Conservation (phyloP, 2,113 vertebrate species). For the Pituophis catenifer region DNA sequence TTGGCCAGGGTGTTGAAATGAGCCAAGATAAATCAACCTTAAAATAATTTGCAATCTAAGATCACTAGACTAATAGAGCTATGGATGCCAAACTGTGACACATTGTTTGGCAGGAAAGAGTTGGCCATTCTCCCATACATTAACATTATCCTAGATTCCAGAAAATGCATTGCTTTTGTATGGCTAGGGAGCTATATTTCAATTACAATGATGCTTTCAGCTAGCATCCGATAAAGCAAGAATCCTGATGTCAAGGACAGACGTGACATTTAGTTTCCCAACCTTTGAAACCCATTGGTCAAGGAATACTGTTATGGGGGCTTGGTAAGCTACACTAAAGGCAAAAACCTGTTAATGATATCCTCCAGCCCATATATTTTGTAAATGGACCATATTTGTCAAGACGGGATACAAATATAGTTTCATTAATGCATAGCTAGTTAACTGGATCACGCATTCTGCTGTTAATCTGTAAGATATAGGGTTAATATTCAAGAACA, state of each 20-base stretch:
- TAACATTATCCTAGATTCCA: slow-evolving; percentile 12
- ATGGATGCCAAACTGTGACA: slow-evolving; percentile 22
- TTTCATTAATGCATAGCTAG: not conserved
- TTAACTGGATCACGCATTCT: not conserved
- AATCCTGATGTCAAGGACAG: slow-evolving; percentile 13
- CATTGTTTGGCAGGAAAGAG: slow-evolving; percentile 22
- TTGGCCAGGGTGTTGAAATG: slow-evolving; percentile 9
- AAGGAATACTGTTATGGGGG: not conserved
- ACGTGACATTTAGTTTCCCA: not conserved
- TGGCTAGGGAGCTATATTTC: slow-evolving; percentile 1
- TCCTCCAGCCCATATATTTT: not conserved
- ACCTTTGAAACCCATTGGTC: not conserved
- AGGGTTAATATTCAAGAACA: not conserved
- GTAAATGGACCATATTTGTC: not conserved
- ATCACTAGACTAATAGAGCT: slow-evolving; percentile 21
- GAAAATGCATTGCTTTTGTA: slow-evolving; percentile 13
- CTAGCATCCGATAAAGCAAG: slow-evolving; percentile 1
- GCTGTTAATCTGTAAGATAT: not conserved
- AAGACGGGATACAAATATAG: not conserved
- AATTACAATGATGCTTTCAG: slow-evolving; percentile 10
- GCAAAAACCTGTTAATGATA: not conserved
- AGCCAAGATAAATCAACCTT: slow-evolving; percentile 9
- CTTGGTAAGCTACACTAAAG: not conserved
- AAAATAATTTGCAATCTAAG: slow-evolving; percentile 25
- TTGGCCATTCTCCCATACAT: slow-evolving; percentile 28